Conservation (phyloP, 35 echinoderm and acorn worm genomes). For the Diadema setosum region DNA sequence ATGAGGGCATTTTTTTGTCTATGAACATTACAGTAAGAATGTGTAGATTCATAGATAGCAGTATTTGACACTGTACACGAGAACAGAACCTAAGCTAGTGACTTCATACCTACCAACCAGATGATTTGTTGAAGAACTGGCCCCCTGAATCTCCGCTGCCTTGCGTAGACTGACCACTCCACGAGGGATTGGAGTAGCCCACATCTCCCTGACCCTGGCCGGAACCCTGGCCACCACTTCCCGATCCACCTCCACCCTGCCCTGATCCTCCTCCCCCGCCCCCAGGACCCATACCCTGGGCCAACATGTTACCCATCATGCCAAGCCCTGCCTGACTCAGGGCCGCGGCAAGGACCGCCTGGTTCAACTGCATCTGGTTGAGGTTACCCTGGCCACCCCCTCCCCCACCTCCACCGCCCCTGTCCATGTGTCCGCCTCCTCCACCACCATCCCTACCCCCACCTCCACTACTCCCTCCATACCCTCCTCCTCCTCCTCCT, state of each 20-base stretch:
- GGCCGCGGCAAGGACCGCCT: not conserved
- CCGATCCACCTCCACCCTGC: not conserved
- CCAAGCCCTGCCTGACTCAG: constrained; percentile 5
- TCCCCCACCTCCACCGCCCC: not conserved
- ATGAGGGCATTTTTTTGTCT: no score
- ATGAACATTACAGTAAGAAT: no score
- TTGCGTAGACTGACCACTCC: not conserved
- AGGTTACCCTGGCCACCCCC: not conserved
- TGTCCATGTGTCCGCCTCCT: not conserved
- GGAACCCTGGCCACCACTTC: not conserved
- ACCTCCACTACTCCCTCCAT: not conserved
- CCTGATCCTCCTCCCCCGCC: not conserved
- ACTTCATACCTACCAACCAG: not conserved
- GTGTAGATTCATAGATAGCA: no score
- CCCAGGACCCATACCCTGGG: not conserved
- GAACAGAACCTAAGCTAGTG: no score
- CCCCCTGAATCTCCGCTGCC: not conserved
- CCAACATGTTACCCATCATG: constrained; percentile 7
- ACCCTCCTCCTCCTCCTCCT: not conserved
- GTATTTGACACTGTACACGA: no score
- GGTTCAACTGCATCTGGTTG: not conserved
- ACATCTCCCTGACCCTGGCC: not conserved
- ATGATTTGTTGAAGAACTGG: not conserved
- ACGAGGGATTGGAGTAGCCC: not conserved
- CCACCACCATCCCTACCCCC: not conserved